Evolutionary conservation across 2,113 vertebrate genomes (phyloP), one percentile per base, ranked within the genome.

Genomic region (Nymphicus hollandicus): DNA sequence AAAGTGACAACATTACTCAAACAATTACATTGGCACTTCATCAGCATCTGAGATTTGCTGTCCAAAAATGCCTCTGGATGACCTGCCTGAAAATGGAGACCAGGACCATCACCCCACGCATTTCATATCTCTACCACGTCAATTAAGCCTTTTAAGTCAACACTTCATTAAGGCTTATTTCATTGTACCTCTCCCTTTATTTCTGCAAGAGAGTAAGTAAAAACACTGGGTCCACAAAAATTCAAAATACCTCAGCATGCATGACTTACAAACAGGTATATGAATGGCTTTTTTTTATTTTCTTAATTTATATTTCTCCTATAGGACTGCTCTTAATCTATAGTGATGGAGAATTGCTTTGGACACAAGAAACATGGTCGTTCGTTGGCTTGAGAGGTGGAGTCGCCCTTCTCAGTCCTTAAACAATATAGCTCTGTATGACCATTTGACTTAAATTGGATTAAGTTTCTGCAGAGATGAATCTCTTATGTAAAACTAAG

Each of bases 331-430:
- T 70, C 4, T 49, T 70, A 49, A 53, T 47, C 23, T 84, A 55
- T 35, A 65, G 17, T 25, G 24, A 7, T 28, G 35, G 12, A 35
- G 4, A 80, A 33, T 55, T 5, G 0, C 3, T 53, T 23, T 65
- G 8, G 15, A 15, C 6, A 39, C 39, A 35, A 28, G 4, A 47
- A 46, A 33, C 24, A 18, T 0, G 0, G 7, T 24, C 16, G 6
- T 66, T 85, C 27, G 17, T 43, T 63, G 47, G 10, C 24, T 43
- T 56, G 7, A 33, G 14, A 31, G 3, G 6, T 33, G 16, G 24
- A 71, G 10, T 66, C 25, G 4, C 16, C 60, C 16, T 76, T 71
- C 25, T 29, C 0, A 0, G 19, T 15, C 39, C 20, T 27, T 27
- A 41, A n/a, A 41, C 8, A n/a, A 14, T 17, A 14, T 11, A 53